Evolutionary conservation across 2,888 invertebrate genomes (phyloP), one percentile per base, ranked within the genome.

Genomic region (Boloria euphrosyne): DNA sequence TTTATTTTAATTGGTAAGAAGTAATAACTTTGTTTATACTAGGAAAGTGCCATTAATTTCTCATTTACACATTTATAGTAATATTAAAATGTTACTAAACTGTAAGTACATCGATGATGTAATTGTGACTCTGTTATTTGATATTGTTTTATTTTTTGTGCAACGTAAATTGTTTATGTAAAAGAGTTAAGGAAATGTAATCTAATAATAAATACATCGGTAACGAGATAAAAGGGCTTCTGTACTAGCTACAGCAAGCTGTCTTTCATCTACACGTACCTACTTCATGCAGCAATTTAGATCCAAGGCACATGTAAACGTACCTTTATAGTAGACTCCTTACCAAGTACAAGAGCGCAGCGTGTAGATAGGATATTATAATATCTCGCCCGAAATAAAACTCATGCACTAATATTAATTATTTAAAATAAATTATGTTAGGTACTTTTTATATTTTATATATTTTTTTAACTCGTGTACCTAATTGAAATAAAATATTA

Each of bases 191-290:
- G 43, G 38, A 22, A 58, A 16, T 44, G 27, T 67, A 67, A 63
- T 67, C 62, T 47, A 65, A 65, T 59, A 70, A 70, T 52, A 63
- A 67, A 65, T 64, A 47, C 44, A 65, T 59, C 50, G 53, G 62
- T 63, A 65, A 61, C 43, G 52, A 64, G 65, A 69, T 67, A 63
- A 62, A 49, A 64, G 43, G 67, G 70, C 65, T 70, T 69, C 67
- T 47, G 54, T 58, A 43, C n/a, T 38, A 61, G 52, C 17, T 49
- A 22, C 13, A 47, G 16, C 22, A 5, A 13, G n/a, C 27, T 44
- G 51, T 18, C 44, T 17, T 18, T 44, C 50, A 47, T 62, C 16
- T 43, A 55, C 44, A 50, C 57, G 49, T 59, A 52, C 52, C 18
- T 44, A 10, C 46, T 18, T 55, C 43, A 38, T 38, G 43, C 43